Percentiles rank a stretch among this genome's conserved stretches.
Evolutionary conservation across 2,113 vertebrate genomes (phyloP).

Genomic region (Antechinus stuartii): DNA sequence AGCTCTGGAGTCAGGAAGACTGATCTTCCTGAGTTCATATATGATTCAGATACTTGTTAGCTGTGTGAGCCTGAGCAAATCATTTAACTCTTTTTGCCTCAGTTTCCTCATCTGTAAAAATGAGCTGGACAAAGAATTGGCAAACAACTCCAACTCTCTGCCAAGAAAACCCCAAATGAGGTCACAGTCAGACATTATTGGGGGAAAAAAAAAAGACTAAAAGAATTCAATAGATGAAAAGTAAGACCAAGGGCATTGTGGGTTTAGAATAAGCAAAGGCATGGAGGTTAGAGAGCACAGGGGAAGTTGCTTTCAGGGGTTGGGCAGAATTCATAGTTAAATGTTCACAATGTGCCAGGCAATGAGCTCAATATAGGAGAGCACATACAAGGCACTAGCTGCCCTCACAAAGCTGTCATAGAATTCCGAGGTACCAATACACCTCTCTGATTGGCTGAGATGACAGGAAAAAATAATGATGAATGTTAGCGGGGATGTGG

Average conservation of each 20-base stretch:
- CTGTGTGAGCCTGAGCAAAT: not conserved
- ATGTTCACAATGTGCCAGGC: too few relatives aligned
- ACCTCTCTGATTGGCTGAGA: too few relatives aligned
- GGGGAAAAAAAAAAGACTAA: not conserved
- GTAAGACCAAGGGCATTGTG: not conserved
- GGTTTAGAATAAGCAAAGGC: not conserved
- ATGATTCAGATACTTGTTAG: not conserved
- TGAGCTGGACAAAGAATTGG: not conserved
- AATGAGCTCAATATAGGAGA: too few relatives aligned
- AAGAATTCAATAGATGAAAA: not conserved
- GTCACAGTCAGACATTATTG: not conserved
- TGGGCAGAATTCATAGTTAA: too few relatives aligned
- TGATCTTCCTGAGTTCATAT: not conserved
- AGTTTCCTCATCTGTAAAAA: not conserved
- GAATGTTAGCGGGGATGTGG: too few relatives aligned
- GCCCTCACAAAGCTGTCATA: too few relatives aligned
- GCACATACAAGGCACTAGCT: too few relatives aligned
- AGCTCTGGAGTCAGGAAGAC: not conserved
- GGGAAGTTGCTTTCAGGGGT: too few relatives aligned
- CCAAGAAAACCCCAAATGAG: not conserved
- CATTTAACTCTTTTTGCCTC: not conserved
- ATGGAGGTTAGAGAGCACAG: too few relatives aligned
- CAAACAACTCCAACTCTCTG: not conserved
- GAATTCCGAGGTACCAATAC: too few relatives aligned
- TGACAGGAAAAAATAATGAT: too few relatives aligned